Evolutionary conservation across 2,888 invertebrate genomes (phyloP).

Genomic region (Drosophila buzzatii): DNA sequence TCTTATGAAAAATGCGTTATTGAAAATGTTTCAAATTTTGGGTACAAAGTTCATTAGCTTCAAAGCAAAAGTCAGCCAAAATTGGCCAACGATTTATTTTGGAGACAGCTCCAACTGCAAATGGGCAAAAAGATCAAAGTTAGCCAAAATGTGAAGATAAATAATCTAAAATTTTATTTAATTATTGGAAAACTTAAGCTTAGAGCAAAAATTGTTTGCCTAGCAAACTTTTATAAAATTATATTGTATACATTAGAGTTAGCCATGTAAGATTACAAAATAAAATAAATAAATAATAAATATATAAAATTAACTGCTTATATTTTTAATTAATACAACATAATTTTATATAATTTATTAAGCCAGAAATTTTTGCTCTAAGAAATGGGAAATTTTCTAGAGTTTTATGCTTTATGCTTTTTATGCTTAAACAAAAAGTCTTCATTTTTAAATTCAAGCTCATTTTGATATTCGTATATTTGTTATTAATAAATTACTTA

Average conservation of each 20-base stretch:
- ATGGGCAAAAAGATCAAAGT: conserved; percentile 44
- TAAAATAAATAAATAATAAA: too few species aligned
- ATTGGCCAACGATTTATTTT: conserved; percentile 17
- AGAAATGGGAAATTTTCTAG: too few species aligned
- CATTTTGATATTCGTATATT: too few species aligned
- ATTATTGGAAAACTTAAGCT: neutral
- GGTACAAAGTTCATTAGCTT: conserved; percentile 47
- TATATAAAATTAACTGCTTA: too few species aligned
- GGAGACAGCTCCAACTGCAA: conserved; percentile 1
- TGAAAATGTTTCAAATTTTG: conserved; percentile 49
- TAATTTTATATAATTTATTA: too few species aligned
- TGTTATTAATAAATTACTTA: too few species aligned
- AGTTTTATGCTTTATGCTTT: too few species aligned
- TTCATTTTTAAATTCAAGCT: too few species aligned
- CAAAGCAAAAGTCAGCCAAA: conserved; percentile 27
- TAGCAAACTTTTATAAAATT: neutral
- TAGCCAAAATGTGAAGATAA: conserved; percentile 55
- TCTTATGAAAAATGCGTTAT: conserved; percentile 50
- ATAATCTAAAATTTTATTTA: neutral
- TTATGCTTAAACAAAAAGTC: too few species aligned
- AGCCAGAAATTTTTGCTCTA: too few species aligned
- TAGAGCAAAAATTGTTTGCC: neutral
- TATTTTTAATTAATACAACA: too few species aligned
- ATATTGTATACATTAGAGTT: neutral
- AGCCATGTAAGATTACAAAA: neutral